A percentile compares a stretch with the other conserved stretches of the same genome.
phyloP scores from a whole-genome alignment of 2,113 vertebrate genomes.

The Emydocephalus ijimae region DNA sequence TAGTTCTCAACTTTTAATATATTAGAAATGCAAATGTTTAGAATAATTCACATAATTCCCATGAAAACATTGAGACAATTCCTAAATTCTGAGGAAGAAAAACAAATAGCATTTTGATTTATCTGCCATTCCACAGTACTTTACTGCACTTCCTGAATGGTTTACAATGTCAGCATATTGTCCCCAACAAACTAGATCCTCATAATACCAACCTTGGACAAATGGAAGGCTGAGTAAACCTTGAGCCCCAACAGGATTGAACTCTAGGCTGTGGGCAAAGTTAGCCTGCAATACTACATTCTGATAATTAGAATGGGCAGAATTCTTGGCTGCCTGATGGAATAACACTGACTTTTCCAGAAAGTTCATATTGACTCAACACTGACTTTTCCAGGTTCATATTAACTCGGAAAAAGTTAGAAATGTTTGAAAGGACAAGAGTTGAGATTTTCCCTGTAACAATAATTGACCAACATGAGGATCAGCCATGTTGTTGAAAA shows the following conservation, averaged over 20 bases:
- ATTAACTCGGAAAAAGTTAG: background rate
- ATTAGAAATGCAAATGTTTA: background rate
- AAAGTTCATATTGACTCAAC: background rate
- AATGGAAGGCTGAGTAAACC: background rate
- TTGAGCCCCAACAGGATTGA: background rate
- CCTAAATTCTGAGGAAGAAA: background rate
- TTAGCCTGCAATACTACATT: background rate
- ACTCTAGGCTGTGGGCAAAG: background rate
- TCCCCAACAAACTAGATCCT: background rate
- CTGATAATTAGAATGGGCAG: background rate
- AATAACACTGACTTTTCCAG: background rate
- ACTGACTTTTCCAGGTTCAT: background rate
- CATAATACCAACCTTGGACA: background rate
- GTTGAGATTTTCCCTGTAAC: background rate
- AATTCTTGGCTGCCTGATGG: background rate
- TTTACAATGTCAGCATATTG: background rate
- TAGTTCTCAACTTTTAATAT: background rate
- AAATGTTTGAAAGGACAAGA: background rate
- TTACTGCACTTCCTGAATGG: background rate
- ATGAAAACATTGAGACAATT: background rate
- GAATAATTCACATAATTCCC: background rate
- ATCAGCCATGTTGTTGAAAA: background rate
- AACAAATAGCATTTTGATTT: background rate
- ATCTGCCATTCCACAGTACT: background rate
- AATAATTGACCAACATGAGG: background rate